A percentile compares a stretch with the other conserved stretches of the same genome.
These are phyloP conservation scores for Xiphias gladius DNA, from an alignment of 2,113 vertebrate genomes.

Conservation along the genomic window DNA sequence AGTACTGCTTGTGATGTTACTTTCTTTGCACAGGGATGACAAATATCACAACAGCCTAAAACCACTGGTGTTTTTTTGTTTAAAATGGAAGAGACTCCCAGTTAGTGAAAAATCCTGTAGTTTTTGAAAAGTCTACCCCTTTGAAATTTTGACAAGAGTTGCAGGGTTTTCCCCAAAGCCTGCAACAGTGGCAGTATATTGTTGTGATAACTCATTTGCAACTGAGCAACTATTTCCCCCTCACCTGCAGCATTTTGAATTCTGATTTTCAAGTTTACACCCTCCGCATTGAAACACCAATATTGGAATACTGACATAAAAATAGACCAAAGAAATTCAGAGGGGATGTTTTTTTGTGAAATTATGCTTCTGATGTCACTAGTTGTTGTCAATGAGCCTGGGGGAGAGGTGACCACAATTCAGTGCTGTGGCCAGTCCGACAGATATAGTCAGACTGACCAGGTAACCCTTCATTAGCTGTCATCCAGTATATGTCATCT, in stretches of 20 bases:
- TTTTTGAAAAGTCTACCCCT: slow-evolving; percentile 24
- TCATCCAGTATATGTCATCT: background rate
- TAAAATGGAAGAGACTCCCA: slow-evolving; percentile 7
- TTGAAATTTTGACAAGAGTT: slow-evolving; percentile 22
- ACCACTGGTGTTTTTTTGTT: slow-evolving; percentile 8
- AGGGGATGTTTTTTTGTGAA: background rate
- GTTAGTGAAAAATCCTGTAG: slow-evolving; percentile 30
- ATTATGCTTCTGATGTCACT: background rate
- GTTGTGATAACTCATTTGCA: slow-evolving; percentile 51
- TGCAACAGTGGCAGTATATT: background rate
- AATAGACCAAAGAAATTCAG: background rate
- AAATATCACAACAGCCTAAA: slow-evolving; percentile 32
- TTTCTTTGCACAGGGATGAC: slow-evolving; percentile 15
- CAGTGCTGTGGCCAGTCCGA: background rate
- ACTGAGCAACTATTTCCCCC: slow-evolving; percentile 31
- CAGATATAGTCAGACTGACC: too few species aligned
- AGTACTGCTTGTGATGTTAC: slow-evolving; percentile 15
- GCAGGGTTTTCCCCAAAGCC: slow-evolving; percentile 51
- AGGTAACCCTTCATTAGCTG: background rate
- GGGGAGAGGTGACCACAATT: background rate
- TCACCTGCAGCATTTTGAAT: slow-evolving; percentile 35
- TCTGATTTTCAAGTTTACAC: slow-evolving; percentile 7
- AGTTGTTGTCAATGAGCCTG: background rate
- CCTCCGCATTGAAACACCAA: too few species aligned
- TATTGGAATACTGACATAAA: too few species aligned